Base-by-base conservation (phyloP, 2,797 vertebrate species). In the Typhlichthys eigenmanni region DNA sequence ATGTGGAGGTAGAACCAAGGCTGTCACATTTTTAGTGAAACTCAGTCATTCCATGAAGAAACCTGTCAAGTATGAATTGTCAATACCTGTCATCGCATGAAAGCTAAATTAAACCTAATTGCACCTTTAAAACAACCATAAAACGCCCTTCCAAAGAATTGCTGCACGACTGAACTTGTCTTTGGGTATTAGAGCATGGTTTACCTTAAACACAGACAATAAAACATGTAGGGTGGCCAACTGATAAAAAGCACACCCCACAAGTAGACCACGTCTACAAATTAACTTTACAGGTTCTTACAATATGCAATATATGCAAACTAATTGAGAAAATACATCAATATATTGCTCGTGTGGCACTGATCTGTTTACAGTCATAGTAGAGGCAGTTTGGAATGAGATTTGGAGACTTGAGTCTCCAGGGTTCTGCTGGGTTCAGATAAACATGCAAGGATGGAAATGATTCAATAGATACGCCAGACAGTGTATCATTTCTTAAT, bases 21-120 rank as follows among this genome's bases (percentile, higher is more conserved):
- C 76, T 43, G 55, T 61, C 54, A 74, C 29, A 45, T 46, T 61
- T 57, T 34, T 12, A 75, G 68, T 74, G 57, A 81, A 85, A 77
- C 72, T 81, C 69, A 55, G 55, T 79, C 71, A 79, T 50, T 29
- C 16, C 52, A 45, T 4, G 24, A 7, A 73, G 58, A 83, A 81
- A 85, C 69, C 75, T 90, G 84, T 89, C 85, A 60, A 13, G 53
- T 64, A 71, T 75, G 64, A 69, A 75, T 60, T 58, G 54, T 24
- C 64, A 64, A 55, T 24, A 76, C 67, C 77, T 66, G 47, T 82
- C 76, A 86, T 83, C 80, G 68, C 74, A 56, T 69, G 62, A 56
- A 66, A 84, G 62, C 56, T 80, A 80, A 86, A 88, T 84, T 69
- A 79, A 75, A 75, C 61, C 82, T 88, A 88, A 91, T 80, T 79